Evolutionary conservation across 35 echinoderm and acorn worm species (phyloP).

Genomic region (Apostichopus californicus): DNA sequence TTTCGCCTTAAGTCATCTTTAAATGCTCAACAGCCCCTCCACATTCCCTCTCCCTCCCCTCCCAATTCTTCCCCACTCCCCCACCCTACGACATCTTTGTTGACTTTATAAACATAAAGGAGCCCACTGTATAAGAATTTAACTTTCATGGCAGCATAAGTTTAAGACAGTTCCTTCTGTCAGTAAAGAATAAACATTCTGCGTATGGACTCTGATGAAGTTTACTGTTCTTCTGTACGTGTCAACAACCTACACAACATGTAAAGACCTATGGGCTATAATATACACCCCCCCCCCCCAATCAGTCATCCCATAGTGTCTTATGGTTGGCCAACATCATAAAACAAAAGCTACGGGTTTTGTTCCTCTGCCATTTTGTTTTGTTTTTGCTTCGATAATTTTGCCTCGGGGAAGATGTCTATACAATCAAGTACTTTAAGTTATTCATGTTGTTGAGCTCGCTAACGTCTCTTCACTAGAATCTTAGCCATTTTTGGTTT

Average conservation of each 20-base stretch:
- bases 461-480: background rate
- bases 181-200: too few relatives aligned
- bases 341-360: background rate
- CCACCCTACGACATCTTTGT: too few relatives aligned
- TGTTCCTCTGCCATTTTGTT: background rate
- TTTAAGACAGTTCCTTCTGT: too few relatives aligned
- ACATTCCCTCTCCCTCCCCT: too few relatives aligned
- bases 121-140: too few relatives aligned
- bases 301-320: background rate
- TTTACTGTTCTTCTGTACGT: background rate
- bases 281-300: background rate
- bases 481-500: slow-evolving; percentile 1
- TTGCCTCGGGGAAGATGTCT: slow-evolving; percentile 1
- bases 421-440: background rate
- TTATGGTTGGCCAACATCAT: slow-evolving; percentile 3
- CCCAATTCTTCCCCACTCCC: too few relatives aligned
- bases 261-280: background rate
- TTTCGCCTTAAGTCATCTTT: too few relatives aligned
- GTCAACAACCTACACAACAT: background rate
- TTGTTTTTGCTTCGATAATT: background rate
- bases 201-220: background rate
- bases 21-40: too few relatives aligned
- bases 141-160: too few relatives aligned
- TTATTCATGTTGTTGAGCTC: background rate
- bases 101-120: too few relatives aligned